Evolutionary conservation across 2,113 vertebrate species (phyloP).

Genomic region (Lophotis ruficrista): DNA sequence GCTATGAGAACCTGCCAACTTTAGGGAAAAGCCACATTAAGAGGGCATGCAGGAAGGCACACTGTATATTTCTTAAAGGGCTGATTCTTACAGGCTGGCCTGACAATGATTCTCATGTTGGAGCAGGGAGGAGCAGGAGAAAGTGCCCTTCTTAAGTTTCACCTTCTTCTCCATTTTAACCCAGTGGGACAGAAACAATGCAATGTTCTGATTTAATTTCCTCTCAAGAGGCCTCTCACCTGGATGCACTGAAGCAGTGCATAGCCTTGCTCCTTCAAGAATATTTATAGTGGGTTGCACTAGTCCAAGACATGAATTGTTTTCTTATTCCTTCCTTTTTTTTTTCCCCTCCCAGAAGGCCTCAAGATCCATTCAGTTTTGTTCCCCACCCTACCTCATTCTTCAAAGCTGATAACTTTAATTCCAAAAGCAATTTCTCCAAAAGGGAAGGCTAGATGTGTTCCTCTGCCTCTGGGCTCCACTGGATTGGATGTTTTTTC

Average conservation of each 20-base stretch:
- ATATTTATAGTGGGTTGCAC: neutral
- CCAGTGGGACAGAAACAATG: slow-evolving; percentile 32
- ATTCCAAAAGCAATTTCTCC: neutral
- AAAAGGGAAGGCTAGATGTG: neutral
- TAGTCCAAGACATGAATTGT: neutral
- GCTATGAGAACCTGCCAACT: neutral
- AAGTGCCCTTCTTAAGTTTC: slow-evolving; percentile 22
- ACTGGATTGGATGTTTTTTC: neutral
- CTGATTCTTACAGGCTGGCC: neutral
- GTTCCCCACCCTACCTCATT: neutral
- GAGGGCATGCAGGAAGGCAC: neutral
- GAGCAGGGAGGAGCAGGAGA: neutral
- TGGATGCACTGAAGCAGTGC: slow-evolving; percentile 23
- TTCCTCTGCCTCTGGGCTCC: neutral
- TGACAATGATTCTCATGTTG: neutral
- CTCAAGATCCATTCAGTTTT: neutral
- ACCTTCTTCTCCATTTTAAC: neutral
- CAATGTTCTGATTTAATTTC: slow-evolving; percentile 26
- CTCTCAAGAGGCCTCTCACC: slow-evolving; percentile 24
- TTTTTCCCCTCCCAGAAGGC: neutral
- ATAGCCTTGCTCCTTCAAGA: neutral
- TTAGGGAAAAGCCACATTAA: neutral
- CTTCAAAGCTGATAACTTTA: neutral
- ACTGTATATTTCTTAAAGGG: neutral
- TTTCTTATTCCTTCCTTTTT: neutral